Percentiles rank a stretch among this genome's conserved stretches.
Conservation (phyloP, 1,140 invertebrate species). For the Portunus trituberculatus region DNA sequence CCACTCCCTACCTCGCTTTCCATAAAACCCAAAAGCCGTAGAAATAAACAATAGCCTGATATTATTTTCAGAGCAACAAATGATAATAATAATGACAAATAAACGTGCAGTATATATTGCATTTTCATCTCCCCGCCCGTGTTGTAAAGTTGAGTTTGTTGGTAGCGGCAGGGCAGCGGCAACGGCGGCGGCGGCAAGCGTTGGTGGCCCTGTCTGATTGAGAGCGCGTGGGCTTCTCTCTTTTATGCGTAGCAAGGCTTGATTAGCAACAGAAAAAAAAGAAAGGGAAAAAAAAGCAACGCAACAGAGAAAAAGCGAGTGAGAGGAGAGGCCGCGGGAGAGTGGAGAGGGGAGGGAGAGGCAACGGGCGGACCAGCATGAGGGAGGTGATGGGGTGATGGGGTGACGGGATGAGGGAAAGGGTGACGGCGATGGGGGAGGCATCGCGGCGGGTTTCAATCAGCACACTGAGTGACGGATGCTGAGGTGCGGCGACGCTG, state of each 20-base stretch:
- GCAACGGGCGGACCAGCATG: neutral
- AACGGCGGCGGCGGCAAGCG: neutral
- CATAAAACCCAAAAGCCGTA: neutral
- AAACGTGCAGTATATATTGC: neutral
- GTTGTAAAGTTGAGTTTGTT: too few species aligned
- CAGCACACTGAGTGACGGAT: neutral
- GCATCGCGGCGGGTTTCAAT: neutral
- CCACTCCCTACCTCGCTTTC: neutral
- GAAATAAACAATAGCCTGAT: neutral
- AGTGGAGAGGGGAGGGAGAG: neutral
- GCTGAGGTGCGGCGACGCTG: neutral
- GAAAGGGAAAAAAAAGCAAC: slow-evolving; percentile 28
- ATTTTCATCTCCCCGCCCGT: neutral
- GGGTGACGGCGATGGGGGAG: neutral
- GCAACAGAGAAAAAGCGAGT: neutral
- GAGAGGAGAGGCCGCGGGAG: neutral
- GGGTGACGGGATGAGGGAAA: neutral
- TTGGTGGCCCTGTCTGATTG: slow-evolving; percentile 43
- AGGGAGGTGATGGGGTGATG: neutral
- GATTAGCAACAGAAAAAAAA: slow-evolving; percentile 56
- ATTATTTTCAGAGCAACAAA: slow-evolving; percentile 8
- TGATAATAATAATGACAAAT: slow-evolving; percentile 4
- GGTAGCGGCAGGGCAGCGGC: too few species aligned
- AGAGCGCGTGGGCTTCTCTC: slow-evolving; percentile 12
- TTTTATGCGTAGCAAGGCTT: slow-evolving; percentile 39